Conservation (phyloP, 1,140 invertebrate species). For the Heliconius hermathena region DNA sequence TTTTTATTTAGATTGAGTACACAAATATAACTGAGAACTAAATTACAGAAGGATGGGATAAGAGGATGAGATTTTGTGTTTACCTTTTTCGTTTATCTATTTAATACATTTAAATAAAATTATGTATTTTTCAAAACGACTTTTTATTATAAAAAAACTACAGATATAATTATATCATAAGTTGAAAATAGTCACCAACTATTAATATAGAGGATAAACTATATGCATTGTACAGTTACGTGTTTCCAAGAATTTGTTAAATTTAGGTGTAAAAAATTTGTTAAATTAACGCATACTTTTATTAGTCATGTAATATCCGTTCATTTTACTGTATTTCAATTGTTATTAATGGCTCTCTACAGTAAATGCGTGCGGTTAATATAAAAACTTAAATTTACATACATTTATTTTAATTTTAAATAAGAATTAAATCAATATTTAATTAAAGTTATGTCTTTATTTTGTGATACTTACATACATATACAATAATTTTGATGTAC, state of each 20-base stretch:
- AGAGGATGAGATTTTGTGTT: no score
- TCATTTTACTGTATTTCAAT: background rate
- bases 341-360: background rate
- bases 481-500: no score
- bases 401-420: background rate
- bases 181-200: background rate
- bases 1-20: no score
- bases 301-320: background rate
- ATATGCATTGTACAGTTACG: background rate
- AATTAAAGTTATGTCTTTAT: no score
- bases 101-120: no score
- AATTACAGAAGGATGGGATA: no score
- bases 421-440: no score
- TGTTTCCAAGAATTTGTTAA: background rate
- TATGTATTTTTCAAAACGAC: no score
- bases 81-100: no score
- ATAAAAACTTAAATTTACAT: background rate
- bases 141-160: no score
- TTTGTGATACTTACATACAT: no score
- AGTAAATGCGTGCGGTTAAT: background rate
- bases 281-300: background rate
- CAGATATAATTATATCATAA: background rate
- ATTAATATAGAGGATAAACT: background rate
- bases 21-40: no score
- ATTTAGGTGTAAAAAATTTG: background rate